Evolutionary conservation across 2,113 vertebrate genomes (phyloP).

Genomic region (Haplochromis vanheusdeni): DNA sequence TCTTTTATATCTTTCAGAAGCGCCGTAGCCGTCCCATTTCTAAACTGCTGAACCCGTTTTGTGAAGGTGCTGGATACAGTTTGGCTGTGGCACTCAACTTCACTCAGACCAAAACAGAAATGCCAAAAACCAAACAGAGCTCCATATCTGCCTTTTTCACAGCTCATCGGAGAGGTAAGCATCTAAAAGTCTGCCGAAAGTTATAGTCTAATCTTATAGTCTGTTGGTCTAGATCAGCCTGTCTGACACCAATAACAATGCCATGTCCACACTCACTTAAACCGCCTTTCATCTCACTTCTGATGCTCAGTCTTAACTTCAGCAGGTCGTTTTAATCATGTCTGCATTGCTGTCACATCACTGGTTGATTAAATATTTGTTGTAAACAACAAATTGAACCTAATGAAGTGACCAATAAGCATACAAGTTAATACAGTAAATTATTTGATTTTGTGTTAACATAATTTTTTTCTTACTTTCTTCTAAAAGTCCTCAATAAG

Average conservation of each 20-base stretch:
- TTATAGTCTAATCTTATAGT: not conserved
- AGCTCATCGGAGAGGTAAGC: constrained; percentile 42
- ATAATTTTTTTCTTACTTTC: not conserved
- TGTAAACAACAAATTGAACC: not conserved
- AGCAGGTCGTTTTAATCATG: not conserved
- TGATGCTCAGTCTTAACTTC: not conserved
- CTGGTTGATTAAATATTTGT: not conserved
- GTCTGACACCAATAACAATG: not conserved
- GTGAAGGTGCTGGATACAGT: constrained; percentile 48
- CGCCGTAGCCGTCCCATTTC: constrained; percentile 45
- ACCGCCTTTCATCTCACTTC: not conserved
- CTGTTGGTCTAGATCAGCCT: not conserved
- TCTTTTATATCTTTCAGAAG: constrained; percentile 43
- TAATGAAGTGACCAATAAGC: not conserved
- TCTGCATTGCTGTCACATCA: not conserved
- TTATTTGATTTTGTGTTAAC: not conserved
- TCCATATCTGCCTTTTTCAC: constrained; percentile 66
- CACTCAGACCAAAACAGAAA: constrained; percentile 69
- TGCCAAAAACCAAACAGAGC: constrained; percentile 72
- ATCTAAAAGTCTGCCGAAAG: not conserved
- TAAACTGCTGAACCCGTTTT: constrained; percentile 64
- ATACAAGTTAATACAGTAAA: not conserved
- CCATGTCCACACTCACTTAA: not conserved
- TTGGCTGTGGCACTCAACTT: constrained; percentile 68
- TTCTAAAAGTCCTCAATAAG: constrained; percentile 37